These are phyloP conservation scores for Eupelmus urozonus DNA, from an alignment of 2,888 invertebrate species.

Conservation along the genomic window DNA sequence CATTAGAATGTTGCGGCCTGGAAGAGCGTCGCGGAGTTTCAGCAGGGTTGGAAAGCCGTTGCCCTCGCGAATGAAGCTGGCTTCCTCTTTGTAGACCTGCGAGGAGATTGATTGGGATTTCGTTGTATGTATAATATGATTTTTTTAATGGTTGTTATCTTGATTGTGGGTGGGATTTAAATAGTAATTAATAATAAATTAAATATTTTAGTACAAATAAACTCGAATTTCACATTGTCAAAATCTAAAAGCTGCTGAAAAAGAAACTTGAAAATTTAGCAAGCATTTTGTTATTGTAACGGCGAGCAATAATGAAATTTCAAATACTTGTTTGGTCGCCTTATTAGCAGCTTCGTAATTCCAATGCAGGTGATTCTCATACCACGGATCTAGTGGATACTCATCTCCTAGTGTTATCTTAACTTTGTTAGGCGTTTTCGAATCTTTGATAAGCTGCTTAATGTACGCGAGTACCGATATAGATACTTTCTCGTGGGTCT, in stretches of 20 bases:
- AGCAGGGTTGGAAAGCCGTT: slow-evolving; percentile 73
- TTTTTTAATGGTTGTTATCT: no score
- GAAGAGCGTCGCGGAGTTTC: slow-evolving; percentile 74
- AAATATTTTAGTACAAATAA: background rate
- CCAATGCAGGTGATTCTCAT: slow-evolving; percentile 73
- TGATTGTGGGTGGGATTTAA: no score
- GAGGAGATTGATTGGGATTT: slow-evolving; percentile 24
- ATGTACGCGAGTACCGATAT: slow-evolving; percentile 56
- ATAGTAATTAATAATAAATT: background rate
- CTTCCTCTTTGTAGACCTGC: slow-evolving; percentile 78
- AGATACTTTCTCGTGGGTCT: slow-evolving; percentile 58
- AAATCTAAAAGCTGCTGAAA: slow-evolving; percentile 2
- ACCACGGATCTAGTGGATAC: slow-evolving; percentile 73
- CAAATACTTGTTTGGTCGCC: slow-evolving; percentile 75
- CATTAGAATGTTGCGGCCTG: slow-evolving; percentile 74
- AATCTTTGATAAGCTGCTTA: slow-evolving; percentile 52
- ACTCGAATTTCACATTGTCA: background rate
- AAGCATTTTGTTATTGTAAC: slow-evolving; percentile 3
- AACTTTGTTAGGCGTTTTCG: slow-evolving; percentile 63
- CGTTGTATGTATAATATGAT: background rate
- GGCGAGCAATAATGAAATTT: no score
- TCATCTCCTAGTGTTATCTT: slow-evolving; percentile 54
- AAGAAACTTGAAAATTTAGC: background rate
- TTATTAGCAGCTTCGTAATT: slow-evolving; percentile 76
- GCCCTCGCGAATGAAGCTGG: slow-evolving; percentile 77